phyloP scores from a whole-genome alignment of 1,140 invertebrate genomes.

The Acromyrmex charruanus region DNA sequence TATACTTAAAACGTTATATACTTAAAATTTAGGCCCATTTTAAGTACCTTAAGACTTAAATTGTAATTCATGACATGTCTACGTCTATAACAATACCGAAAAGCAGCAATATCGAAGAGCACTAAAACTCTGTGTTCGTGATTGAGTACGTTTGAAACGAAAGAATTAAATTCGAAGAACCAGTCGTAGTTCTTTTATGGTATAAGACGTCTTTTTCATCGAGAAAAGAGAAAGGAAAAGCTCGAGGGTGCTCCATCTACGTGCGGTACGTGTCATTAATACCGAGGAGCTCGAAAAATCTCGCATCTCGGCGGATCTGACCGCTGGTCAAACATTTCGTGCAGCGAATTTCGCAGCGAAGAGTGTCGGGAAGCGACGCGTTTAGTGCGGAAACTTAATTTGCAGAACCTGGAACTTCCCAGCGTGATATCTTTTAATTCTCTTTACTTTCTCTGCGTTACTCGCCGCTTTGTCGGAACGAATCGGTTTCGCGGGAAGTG shows the following conservation, averaged over 20 bases:
- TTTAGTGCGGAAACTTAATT: constrained; percentile 56
- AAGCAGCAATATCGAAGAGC: background rate
- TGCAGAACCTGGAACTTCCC: constrained; percentile 19
- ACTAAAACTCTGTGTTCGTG: background rate
- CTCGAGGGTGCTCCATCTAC: constrained; percentile 20
- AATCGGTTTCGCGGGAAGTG: background rate
- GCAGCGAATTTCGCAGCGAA: constrained; percentile 1
- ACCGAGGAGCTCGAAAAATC: constrained; percentile 47
- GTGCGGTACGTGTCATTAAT: constrained; percentile 54
- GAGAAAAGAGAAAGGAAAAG: constrained; percentile 3
- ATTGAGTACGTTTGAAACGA: background rate
- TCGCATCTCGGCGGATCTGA: background rate
- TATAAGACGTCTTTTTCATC: background rate
- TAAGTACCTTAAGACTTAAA: background rate
- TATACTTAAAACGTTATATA: background rate
- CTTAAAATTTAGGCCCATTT: background rate
- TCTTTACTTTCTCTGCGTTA: constrained; percentile 26
- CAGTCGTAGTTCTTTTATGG: background rate
- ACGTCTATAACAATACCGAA: background rate
- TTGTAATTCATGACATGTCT: constrained; percentile 9
- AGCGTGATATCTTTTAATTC: constrained; percentile 41
- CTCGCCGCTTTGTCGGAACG: constrained; percentile 8
- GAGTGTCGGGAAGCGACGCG: constrained; percentile 14
- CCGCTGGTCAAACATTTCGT: background rate
- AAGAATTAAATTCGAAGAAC: constrained; percentile 24